These are phyloP conservation scores for Idaea biselata DNA, from an alignment of 2,888 invertebrate genomes.

Conservation along the genomic window DNA sequence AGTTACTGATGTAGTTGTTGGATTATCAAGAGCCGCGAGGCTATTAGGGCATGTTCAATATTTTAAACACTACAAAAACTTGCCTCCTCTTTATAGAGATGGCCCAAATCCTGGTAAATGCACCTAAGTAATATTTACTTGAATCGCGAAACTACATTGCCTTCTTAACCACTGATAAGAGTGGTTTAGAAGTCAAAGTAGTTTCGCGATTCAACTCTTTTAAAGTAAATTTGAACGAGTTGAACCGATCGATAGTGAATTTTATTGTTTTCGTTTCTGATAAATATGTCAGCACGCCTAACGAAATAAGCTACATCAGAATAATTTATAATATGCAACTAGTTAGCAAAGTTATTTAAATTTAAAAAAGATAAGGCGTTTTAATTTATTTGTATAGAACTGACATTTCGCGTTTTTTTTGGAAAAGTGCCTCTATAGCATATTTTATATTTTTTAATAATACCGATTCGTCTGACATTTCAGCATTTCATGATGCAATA, in stretches of 20 bases:
- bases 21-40: constrained; percentile 63
- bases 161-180: too few relatives aligned
- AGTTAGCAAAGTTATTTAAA: not conserved
- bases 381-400: not conserved
- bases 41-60: constrained; percentile 84
- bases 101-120: constrained; percentile 77
- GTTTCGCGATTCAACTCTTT: too few relatives aligned
- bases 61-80: constrained; percentile 80
- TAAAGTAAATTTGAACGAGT: too few relatives aligned
- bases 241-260: too few relatives aligned
- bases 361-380: not conserved
- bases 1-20: constrained; percentile 57
- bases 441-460: constrained; percentile 12
- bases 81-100: constrained; percentile 72
- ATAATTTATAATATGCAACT: not conserved
- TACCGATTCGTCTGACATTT: constrained; percentile 15
- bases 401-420: not conserved
- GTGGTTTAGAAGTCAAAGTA: not conserved
- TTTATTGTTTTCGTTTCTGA: too few relatives aligned
- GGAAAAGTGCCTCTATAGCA: not conserved
- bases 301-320: not conserved
- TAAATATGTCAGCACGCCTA: not conserved
- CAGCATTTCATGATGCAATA: constrained; percentile 84
- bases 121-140: not conserved
- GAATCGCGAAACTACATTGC: not conserved